Base-by-base conservation (phyloP, 2,113 vertebrate species). In the Rhinogobius similis region DNA sequence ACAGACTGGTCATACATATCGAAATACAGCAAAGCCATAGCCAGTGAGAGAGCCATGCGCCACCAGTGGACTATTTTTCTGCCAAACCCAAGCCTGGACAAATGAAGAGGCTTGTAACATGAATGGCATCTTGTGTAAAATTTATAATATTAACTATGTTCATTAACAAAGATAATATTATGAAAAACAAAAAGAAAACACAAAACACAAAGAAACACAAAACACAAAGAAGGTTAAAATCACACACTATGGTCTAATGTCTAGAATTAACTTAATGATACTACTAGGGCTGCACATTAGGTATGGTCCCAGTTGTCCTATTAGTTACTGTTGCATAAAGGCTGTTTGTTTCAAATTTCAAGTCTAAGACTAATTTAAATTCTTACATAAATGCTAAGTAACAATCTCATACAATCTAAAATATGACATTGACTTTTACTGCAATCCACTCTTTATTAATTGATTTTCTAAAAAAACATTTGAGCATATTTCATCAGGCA, bases 361-460 rank as follows among this genome's bases (percentile, higher is more conserved):
- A n/a, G 4, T 29, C 29, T 29, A 29, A 29, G 29, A 29, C 14
- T 5, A 44, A 44, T 18, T 16, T 14, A 16, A 44, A 5, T 16
- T 44, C 13, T 44, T 46, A 46, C 16, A 20, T 46, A 46, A 46
- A 44, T 5, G 13, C 43, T 14, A 36, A 36, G 32, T 7, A n/a
- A n/a, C n/a, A n/a, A n/a, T n/a, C n/a, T n/a, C n/a, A 26, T 55
- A 26, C 23, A 55, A 55, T 3, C 23, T 26, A 20, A 5, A 8
- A n/a, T 26, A 55, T 55, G 13, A 52, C 10, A 21, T 24, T 12
- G 1, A 24, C 23, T 61, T 61, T 61, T 61, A 36, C 4, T 10
- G 58, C 5, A 61, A 61, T 61, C 72, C 44, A 72, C 50, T 75
- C 32, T 24, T 65, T 18, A n/a, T 36, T 38, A 10, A 61, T 36